Conservation (phyloP, 23 tunicate genomes). For the Diplosoma virens region DNA sequence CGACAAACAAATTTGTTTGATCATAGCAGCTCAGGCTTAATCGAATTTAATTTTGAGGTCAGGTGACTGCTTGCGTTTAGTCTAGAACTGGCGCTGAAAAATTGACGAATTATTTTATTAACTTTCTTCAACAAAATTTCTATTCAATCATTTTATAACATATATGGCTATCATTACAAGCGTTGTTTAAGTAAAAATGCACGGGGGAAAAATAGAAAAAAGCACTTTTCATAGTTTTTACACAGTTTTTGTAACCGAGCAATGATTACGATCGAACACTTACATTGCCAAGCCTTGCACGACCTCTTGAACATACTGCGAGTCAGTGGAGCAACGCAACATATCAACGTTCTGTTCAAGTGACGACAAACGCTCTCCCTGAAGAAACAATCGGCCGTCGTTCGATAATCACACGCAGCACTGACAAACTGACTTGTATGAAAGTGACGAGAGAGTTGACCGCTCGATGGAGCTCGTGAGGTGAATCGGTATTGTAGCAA, state of each 20-base stretch:
- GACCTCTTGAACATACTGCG: conserved; percentile 21
- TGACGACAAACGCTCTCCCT: conserved; percentile 39
- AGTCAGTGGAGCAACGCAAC: conserved; percentile 29
- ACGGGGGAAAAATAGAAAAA: background rate
- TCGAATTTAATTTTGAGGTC: too few relatives aligned
- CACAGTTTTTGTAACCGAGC: too few relatives aligned
- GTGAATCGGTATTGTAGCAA: background rate
- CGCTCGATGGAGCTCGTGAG: background rate
- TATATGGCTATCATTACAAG: too few relatives aligned
- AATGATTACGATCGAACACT: background rate
- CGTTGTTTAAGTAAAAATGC: too few relatives aligned
- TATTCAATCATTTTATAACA: too few relatives aligned
- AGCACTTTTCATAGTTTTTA: background rate
- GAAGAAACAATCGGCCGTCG: background rate
- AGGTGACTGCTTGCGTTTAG: too few relatives aligned
- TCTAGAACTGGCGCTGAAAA: too few relatives aligned
- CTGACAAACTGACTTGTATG: background rate
- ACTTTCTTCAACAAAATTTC: too few relatives aligned
- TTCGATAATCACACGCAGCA: background rate
- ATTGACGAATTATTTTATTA: too few relatives aligned
- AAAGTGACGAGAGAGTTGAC: background rate
- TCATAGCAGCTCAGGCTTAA: too few relatives aligned
- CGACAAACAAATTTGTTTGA: too few relatives aligned
- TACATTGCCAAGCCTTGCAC: conserved; percentile 47
- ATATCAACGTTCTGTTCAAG: conserved; percentile 40